Evolutionary conservation across 1,140 invertebrate species (phyloP).

Genomic region (Philotrypesis tridentata): DNA sequence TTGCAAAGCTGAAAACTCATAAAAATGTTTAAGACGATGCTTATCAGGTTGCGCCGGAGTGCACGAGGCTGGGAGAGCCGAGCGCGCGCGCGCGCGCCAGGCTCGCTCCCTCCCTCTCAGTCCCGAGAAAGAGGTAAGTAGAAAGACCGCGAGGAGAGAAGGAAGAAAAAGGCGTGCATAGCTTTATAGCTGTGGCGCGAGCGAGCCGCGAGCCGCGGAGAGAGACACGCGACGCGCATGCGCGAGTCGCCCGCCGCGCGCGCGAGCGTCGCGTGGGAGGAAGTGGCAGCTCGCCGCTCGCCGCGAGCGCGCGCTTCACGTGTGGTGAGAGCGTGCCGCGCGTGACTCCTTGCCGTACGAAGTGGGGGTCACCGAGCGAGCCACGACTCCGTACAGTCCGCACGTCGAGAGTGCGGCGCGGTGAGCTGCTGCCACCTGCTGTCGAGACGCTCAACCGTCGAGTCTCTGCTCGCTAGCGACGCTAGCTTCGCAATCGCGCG

Average conservation of each 20-base stretch:
- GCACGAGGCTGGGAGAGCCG: too few relatives aligned
- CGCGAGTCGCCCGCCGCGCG: slow-evolving; percentile 37
- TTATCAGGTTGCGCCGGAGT: not conserved
- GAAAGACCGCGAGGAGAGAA: not conserved
- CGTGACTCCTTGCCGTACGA: slow-evolving; percentile 59
- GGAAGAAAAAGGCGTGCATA: slow-evolving; percentile 35
- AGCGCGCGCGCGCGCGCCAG: not conserved
- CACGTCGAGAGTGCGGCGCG: slow-evolving; percentile 36
- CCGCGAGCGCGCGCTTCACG: slow-evolving; percentile 62
- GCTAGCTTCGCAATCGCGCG: too few relatives aligned
- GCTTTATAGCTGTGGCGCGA: slow-evolving; percentile 29
- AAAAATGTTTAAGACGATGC: too few relatives aligned
- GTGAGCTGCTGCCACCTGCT: slow-evolving; percentile 57
- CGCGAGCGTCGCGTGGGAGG: slow-evolving; percentile 66
- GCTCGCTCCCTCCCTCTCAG: too few relatives aligned
- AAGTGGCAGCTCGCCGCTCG: slow-evolving; percentile 57
- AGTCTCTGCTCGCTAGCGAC: too few relatives aligned
- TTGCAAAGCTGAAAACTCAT: too few relatives aligned
- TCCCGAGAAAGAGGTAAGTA: not conserved
- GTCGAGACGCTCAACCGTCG: slow-evolving; percentile 37
- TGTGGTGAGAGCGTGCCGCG: slow-evolving; percentile 70
- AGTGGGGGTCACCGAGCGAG: slow-evolving; percentile 41
- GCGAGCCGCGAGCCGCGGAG: slow-evolving; percentile 22
- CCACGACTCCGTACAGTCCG: too few relatives aligned
- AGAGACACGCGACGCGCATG: slow-evolving; percentile 44